A percentile compares a stretch with the other conserved stretches of the same genome.
phyloP scores from a whole-genome alignment of 2,888 invertebrate species.

The Caenorhabditis zanzibari region DNA sequence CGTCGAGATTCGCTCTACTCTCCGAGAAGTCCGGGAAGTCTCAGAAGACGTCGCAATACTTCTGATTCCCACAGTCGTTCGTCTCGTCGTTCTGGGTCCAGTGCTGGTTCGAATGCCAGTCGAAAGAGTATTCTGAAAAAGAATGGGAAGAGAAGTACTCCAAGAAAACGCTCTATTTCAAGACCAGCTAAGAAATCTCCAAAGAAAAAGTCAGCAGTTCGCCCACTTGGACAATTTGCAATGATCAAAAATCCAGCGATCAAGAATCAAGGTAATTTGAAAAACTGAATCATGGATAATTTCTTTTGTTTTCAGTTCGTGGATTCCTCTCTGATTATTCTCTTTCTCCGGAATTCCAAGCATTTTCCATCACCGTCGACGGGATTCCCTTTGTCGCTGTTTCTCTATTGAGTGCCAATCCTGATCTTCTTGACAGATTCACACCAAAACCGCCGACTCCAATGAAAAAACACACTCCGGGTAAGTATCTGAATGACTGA shows the following conservation, averaged over 20 bases:
- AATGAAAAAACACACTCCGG: constrained; percentile 41
- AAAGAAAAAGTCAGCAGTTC: not conserved
- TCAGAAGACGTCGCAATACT: constrained; percentile 10
- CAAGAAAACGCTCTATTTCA: not conserved
- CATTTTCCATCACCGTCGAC: constrained; percentile 46
- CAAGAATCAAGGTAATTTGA: constrained; percentile 29
- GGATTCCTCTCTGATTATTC: constrained; percentile 16
- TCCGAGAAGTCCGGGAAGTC: not conserved
- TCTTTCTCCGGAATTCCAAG: constrained; percentile 35
- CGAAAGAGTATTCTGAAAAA: constrained; percentile 29
- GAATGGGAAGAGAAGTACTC: not conserved
- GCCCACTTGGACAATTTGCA: constrained; percentile 11
- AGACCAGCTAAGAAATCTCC: not conserved
- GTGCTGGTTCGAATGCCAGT: not conserved
- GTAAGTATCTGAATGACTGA: not conserved
- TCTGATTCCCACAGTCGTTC: constrained; percentile 1
- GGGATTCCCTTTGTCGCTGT: constrained; percentile 60
- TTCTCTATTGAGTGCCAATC: constrained; percentile 47
- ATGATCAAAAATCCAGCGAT: constrained; percentile 23
- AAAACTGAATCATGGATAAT: too few species aligned
- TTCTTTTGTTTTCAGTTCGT: constrained; percentile 23
- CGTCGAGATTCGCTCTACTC: constrained; percentile 29
- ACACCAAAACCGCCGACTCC: constrained; percentile 29
- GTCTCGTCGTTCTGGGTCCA: not conserved
- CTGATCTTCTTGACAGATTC: constrained; percentile 15